Evolutionary conservation across 2,888 invertebrate genomes (phyloP).

Genomic region (Trissolcus japonicus): DNA sequence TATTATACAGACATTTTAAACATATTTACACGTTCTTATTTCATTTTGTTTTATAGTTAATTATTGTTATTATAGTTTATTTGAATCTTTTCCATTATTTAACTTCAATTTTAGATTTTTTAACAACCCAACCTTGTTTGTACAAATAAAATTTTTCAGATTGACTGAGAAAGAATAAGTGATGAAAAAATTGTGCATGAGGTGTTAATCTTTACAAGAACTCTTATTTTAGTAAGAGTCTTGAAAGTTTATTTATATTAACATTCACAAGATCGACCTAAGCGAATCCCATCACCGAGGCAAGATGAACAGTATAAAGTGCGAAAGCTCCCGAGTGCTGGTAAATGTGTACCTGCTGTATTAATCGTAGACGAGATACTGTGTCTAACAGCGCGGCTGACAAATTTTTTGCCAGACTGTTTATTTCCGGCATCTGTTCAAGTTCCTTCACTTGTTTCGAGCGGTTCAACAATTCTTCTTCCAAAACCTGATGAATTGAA

Average conservation of each 20-base stretch:
- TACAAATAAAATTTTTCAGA: conserved; percentile 3
- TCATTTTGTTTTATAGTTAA: no score
- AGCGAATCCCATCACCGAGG: conserved; percentile 69
- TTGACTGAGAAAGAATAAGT: neutral
- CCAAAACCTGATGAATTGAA: conserved; percentile 64
- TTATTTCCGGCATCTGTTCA: conserved; percentile 70
- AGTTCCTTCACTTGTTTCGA: conserved; percentile 67
- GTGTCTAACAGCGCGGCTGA: conserved; percentile 69
- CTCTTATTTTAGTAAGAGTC: conserved; percentile 41
- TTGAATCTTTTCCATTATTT: no score
- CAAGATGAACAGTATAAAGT: conserved; percentile 66
- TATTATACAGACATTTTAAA: no score
- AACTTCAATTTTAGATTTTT: no score
- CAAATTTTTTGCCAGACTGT: conserved; percentile 66
- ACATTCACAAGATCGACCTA: conserved; percentile 51
- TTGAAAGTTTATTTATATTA: conserved; percentile 34
- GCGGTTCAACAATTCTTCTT: conserved; percentile 69
- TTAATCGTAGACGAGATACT: conserved; percentile 65
- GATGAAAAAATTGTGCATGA: conserved; percentile 35
- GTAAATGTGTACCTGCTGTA: conserved; percentile 74
- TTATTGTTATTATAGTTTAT: no score
- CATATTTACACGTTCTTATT: no score
- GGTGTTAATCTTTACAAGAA: conserved; percentile 29
- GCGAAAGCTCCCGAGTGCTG: conserved; percentile 70
- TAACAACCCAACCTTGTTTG: conserved; percentile 20